These are phyloP conservation scores for Ciconia stormi DNA, from an alignment of 2,113 vertebrate species.

Conservation along the genomic window DNA sequence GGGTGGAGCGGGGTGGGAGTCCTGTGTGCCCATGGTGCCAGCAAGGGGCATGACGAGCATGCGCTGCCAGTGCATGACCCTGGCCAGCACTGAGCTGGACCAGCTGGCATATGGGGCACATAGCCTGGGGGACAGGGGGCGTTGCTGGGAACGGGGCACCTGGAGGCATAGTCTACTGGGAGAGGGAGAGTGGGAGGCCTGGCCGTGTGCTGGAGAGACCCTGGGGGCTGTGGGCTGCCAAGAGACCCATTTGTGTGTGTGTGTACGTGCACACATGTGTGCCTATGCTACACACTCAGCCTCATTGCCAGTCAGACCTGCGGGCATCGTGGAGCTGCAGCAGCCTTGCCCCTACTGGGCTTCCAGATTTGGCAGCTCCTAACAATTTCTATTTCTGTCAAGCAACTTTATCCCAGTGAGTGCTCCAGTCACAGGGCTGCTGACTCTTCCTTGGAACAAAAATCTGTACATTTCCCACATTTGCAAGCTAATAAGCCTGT, in stretches of 20 bases:
- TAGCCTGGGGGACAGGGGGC: too few relatives aligned
- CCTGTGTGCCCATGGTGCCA: background rate
- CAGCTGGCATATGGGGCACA: accelerated
- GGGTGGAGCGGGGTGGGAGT: background rate
- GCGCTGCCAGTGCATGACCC: accelerated
- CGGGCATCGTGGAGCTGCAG: accelerated
- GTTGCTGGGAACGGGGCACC: background rate
- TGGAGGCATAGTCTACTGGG: background rate
- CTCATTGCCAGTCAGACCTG: accelerated
- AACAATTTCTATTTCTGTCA: background rate
- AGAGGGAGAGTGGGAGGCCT: accelerated
- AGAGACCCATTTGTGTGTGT: background rate
- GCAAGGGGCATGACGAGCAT: accelerated
- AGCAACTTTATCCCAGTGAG: background rate
- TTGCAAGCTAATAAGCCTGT: background rate
- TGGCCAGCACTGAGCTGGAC: background rate
- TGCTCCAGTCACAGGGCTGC: background rate
- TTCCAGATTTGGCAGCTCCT: background rate
- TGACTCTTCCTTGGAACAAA: background rate
- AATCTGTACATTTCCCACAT: background rate
- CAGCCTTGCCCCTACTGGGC: accelerated
- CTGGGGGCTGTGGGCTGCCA: background rate
- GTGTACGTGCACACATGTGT: accelerated
- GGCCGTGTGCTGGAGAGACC: background rate
- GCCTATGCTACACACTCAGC: accelerated